Base-by-base conservation (phyloP, 2,113 vertebrate species). In the Columba janthina region DNA sequence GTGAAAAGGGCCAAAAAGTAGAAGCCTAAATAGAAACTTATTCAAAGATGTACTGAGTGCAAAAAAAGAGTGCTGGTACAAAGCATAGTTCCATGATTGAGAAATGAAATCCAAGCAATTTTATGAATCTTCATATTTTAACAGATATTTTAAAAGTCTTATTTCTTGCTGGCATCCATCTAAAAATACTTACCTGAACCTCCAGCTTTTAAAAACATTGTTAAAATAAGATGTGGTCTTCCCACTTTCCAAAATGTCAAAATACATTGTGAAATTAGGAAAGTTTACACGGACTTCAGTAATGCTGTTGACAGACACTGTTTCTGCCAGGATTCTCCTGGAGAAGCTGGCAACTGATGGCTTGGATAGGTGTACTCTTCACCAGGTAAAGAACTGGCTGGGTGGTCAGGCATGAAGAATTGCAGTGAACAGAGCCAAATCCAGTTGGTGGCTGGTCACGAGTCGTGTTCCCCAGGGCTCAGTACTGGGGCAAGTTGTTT, bases 371-470 rank as follows among this genome's bases (percentile, higher is more conserved):
- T 9, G 8, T 46, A 46, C 44, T 46, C 44, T 46, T 19, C 13
- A 46, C 44, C 44, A 46, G 44, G 18, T 46, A 19, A 46, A 46
- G 44, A 66, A 8, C 19, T 26, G 10, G 3, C 58, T 57, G 64
- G 21, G 26, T 24, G 36, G 12, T 5, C 5, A 2, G 6, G 15
- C 19, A 12, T 46, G 46, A 10, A 15, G 31, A 29, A 11, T 9
- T 19, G 38, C 2, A 1, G 31, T 31, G 40, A 75, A 79, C 1
- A 3, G 62, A 60, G 9, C 31, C 19, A n/a, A 29, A 58, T 19
- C 11, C 60, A 77, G 40, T 2, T 51, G 46, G 56, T 0, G 0
- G 42, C 12, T 1, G 0, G 3, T 21, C 19, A 38, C 34, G 18
- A 34, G 13, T 1, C 3, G 6, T 17, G 20, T 1, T 54, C 21